Conservation (phyloP, 2,888 invertebrate genomes). For the Acanthosepion esculentum region DNA sequence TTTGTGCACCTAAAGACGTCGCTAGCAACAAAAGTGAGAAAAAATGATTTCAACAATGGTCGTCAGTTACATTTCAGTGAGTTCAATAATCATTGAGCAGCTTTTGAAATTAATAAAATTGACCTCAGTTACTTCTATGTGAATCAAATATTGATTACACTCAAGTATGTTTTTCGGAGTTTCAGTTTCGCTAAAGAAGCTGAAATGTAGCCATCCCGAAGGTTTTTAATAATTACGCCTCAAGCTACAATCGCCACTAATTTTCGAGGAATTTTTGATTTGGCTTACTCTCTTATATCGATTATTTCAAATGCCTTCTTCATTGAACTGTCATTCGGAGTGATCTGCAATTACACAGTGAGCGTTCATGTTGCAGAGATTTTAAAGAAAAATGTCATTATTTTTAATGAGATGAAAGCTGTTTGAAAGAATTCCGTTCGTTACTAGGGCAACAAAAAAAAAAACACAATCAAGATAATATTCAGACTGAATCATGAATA, state of each 20-base stretch:
- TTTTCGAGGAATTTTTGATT: background rate
- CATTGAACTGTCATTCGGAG: background rate
- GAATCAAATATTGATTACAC: background rate
- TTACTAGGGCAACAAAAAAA: background rate
- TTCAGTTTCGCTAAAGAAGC: background rate
- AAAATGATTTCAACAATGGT: no score
- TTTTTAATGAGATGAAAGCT: constrained; percentile 13
- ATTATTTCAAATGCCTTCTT: background rate
- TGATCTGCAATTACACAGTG: background rate
- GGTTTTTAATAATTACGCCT: constrained; percentile 1
- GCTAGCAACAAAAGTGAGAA: no score
- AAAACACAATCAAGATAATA: background rate
- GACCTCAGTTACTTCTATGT: background rate
- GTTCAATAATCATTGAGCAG: no score
- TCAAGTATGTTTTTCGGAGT: background rate
- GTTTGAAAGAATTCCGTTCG: background rate
- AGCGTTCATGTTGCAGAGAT: background rate
- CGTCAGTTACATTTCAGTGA: no score
- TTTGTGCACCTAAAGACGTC: no score
- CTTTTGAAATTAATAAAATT: no score
- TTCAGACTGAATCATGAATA: background rate
- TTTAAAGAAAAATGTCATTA: background rate
- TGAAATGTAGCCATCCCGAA: background rate
- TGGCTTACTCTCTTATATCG: background rate
- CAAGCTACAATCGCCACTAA: background rate